Evolutionary conservation across 2,888 invertebrate species (phyloP), one percentile per base, ranked within the genome.

Genomic region (Machimus rusticus): DNA sequence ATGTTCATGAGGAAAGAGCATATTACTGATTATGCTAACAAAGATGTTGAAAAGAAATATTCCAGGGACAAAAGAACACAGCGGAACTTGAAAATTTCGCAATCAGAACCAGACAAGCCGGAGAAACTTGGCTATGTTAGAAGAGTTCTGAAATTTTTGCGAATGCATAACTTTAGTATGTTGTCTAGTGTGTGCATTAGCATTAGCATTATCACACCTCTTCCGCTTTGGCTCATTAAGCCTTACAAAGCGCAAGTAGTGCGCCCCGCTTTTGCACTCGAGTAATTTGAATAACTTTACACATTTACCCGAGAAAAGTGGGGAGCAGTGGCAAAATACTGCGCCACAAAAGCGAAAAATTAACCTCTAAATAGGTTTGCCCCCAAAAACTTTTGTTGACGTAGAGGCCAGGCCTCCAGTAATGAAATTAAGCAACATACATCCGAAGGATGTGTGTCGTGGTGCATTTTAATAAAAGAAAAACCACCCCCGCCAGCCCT

Each of bases 211-310:
- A 79, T 79, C 51, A 28, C 51, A 79, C 79, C 79, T 51, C 51
- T 51, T 23, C 51, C 79, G 9, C 46, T 23, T 9, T 43, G 39
- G 46, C 79, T 46, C 51, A 79, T 79, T 51, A 79, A 79, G 51
- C 39, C 51, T 79, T 79, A 79, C 79, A 79, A 43, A 28, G 23
- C 23, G 19, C 46, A 39, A 77, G 43, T n/a, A 66, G 66, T 66
- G 39, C 23, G 37, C 28, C 28, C 28, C 77, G 37, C 43, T 43
- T 46, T 39, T 23, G 43, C 39, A 78, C 19, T 23, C 51, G 79
- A 23, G 51, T 51, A 79, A 79, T 51, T 79, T 79, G 51, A 79
- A 79, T 79, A 79, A 79, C 31, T 79, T 46, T 51, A 46, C 79
- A 79, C 79, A 79, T 79, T 79, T 19, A 19, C 28, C 51, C 51